A percentile compares a stretch with the other conserved stretches of the same genome.
These are phyloP conservation scores for Coenobita brevimanus DNA, from an alignment of 1,140 invertebrate genomes.

Conservation along the genomic window DNA sequence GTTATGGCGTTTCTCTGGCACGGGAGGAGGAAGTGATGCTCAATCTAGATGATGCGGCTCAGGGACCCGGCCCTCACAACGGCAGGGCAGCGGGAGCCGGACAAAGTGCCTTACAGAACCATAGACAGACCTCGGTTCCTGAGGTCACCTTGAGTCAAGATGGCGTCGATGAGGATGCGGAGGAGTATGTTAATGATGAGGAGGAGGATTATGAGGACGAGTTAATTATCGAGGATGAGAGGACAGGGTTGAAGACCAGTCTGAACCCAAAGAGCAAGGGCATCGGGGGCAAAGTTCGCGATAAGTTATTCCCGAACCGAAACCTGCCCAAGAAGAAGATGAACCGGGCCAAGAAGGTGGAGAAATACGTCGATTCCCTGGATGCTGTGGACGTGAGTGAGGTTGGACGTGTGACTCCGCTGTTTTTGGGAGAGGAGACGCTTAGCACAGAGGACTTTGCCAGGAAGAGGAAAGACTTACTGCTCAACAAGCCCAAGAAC, in stretches of 20 bases:
- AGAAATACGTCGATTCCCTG: conserved; percentile 64
- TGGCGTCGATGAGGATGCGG: background rate
- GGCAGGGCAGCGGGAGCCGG: background rate
- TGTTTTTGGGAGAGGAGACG: conserved; percentile 58
- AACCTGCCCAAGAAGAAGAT: conserved; percentile 64
- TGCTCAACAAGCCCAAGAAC: conserved; percentile 36
- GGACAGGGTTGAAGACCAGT: conserved; percentile 10
- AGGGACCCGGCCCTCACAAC: background rate
- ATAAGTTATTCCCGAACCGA: conserved; percentile 59
- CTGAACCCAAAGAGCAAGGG: conserved; percentile 45
- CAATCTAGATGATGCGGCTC: background rate
- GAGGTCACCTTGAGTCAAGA: conserved; percentile 16
- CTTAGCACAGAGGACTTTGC: conserved; percentile 56
- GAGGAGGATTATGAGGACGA: conserved; percentile 51
- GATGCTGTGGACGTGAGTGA: conserved; percentile 43
- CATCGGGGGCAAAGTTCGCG: conserved; percentile 60
- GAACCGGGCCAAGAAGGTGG: conserved; percentile 58
- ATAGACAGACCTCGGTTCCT: conserved; percentile 7
- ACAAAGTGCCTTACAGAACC: conserved; percentile 61
- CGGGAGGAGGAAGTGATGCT: conserved; percentile 6
- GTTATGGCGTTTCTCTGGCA: background rate
- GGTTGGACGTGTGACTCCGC: conserved; percentile 54
- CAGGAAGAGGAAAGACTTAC: conserved; percentile 51
- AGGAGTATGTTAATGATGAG: background rate
- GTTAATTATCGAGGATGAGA: conserved; percentile 36